These are phyloP conservation scores for Rhadinocentrus ornatus DNA, from an alignment of 2,797 vertebrate genomes.

Conservation along the genomic window DNA sequence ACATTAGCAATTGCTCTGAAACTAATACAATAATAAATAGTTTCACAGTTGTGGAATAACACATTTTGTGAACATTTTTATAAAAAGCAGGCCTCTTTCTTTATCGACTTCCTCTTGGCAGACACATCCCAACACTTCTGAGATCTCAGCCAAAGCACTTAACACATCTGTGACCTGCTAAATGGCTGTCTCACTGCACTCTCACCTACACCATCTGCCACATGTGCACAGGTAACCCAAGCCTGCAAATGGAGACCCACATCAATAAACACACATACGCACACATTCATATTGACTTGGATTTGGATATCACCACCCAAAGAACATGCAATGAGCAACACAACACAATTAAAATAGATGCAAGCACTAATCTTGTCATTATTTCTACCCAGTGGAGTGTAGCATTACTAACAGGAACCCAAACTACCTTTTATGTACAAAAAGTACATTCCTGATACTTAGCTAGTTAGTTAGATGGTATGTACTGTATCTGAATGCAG, in stretches of 20 bases:
- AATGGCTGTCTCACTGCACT: constrained; percentile 48
- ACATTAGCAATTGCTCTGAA: neutral
- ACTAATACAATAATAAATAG: neutral
- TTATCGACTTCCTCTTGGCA: constrained; percentile 27
- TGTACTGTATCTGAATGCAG: neutral
- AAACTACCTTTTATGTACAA: neutral
- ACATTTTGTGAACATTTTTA: neutral
- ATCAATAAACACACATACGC: constrained; percentile 23
- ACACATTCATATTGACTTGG: neutral
- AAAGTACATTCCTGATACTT: neutral
- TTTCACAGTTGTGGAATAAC: neutral
- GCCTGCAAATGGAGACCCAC: constrained; percentile 50
- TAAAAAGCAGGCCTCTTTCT: constrained; percentile 15
- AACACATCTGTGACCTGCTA: constrained; percentile 76
- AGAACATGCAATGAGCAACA: neutral
- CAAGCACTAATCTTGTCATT: neutral
- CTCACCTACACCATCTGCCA: constrained; percentile 80
- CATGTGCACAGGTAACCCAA: constrained; percentile 69
- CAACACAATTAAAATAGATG: constrained; percentile 4
- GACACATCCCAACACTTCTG: constrained; percentile 54
- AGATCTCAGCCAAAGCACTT: constrained; percentile 75
- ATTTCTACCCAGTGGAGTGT: neutral
- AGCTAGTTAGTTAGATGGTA: too few species aligned
- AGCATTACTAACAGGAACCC: too few species aligned
- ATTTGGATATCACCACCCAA: constrained; percentile 6